Base-by-base conservation (phyloP, 2,888 invertebrate species). In the Pseudococcus viburni region DNA sequence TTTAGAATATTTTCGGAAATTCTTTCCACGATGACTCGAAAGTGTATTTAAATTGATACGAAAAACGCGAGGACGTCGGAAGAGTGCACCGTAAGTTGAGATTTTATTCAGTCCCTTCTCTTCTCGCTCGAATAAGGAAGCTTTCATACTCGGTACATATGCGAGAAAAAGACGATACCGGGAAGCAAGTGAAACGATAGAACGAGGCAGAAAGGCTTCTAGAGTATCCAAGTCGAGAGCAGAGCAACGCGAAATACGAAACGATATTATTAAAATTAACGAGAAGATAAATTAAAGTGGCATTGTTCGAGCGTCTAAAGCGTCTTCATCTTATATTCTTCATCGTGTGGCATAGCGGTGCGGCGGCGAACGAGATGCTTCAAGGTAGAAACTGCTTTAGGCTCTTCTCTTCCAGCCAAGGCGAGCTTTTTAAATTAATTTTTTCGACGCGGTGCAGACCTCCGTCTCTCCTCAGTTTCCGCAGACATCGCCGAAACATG, bases 221-320 rank as follows among this genome's bases (percentile, higher is more conserved):
- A n/a, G 15, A 59, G n/a, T 33, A 33, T 33, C 22, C 19, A 64
- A 64, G 51, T 51, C 51, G 11, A 64, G 64, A 64, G 19, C 22
- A 22, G 64, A 64, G 64, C 8, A 64, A 64, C 9, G 22, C 64
- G 64, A 64, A 64, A 64, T 64, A 64, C 64, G 64, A 64, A 64
- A 64, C 64, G 19, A 64, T 64, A 64, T 64, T 64, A 64, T 64
- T 64, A 64, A 64, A 64, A 64, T 64, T 64, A 64, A 64, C 64
- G 64, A 64, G 64, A 64, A 64, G 64, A 64, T 64, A 64, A 64
- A 64, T 64, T 64, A 64, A 64, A 64, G 22, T 64, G 64, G 64
- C 64, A 64, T 64, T 64, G 64, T 64, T 64, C 64, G 17, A 51
- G 64, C 64, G 22, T 22, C 64, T 64, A 64, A 64, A 64, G 64